A percentile compares a stretch with the other conserved stretches of the same genome.
Evolutionary conservation across 2,113 vertebrate genomes (phyloP).

Genomic region (Tychaedon coryphoeus): DNA sequence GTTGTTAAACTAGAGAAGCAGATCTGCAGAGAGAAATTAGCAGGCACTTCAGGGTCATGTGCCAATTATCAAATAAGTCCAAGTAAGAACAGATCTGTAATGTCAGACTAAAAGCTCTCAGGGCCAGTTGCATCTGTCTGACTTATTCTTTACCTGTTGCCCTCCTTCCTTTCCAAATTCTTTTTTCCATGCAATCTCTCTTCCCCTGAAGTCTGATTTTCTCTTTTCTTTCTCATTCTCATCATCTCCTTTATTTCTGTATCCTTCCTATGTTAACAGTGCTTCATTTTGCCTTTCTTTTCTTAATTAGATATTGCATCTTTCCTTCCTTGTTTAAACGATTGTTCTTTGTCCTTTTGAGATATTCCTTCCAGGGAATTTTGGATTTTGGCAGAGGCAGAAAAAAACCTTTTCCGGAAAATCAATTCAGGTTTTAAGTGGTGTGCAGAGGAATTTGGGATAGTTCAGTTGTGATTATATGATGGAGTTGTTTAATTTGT

Average conservation of each 20-base stretch:
- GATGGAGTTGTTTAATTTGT: not conserved
- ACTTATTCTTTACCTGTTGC: not conserved
- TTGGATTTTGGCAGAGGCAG: not conserved
- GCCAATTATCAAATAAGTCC: not conserved
- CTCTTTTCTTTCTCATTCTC: not conserved
- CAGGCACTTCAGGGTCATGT: fast-evolving
- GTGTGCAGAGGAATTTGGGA: not conserved
- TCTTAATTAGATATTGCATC: not conserved
- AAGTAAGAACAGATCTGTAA: not conserved
- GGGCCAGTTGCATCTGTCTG: not conserved
- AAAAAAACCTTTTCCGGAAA: not conserved
- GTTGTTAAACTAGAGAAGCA: not conserved
- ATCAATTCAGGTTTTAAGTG: not conserved
- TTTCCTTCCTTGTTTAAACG: not conserved
- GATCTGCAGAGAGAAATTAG: not conserved
- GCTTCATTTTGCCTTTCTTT: not conserved
- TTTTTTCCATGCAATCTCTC: not conserved
- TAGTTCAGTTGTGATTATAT: not conserved
- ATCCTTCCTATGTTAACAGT: not conserved
- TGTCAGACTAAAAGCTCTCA: not conserved
- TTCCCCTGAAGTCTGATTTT: not conserved
- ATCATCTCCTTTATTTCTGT: not conserved
- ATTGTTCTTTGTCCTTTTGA: not conserved
- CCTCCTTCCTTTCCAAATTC: not conserved
- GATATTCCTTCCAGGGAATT: not conserved